Evolutionary conservation across 2,113 vertebrate genomes (phyloP), one percentile per base, ranked within the genome.

Genomic region (Myiopsitta monachus): DNA sequence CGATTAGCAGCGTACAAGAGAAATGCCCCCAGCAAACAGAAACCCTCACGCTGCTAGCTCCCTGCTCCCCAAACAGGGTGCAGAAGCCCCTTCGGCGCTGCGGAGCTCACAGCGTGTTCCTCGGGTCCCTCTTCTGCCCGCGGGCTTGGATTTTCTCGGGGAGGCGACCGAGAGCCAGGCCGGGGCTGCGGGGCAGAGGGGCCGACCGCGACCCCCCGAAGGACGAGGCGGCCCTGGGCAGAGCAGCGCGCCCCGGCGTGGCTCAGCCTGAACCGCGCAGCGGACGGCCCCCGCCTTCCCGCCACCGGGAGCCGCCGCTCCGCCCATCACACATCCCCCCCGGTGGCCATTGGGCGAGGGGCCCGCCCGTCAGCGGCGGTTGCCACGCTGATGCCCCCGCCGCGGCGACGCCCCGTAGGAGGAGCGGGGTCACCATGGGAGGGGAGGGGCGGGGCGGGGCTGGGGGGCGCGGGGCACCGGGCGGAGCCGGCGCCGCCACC

Each of bases 211-310:
- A 21, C 38, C 4, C n/a, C 11, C 23, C 2, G 11, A 36, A 13
- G 3, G 13, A 0, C 1, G 7, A 36, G 11, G 5, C 17, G 5
- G 2, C 33, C 5, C 77, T 3, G 11, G 4, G 21, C 8, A 41
- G 6, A 41, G 4, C 2, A 2, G 17, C 9, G 8, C 6, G 5
- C 4, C 5, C 8, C 26, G 6, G 5, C 0, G 8, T 3, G 13
- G 3, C 1, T 2, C 36, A 12, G 2, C 24, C 4, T 1, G 3
- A 22, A 18, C 1, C 22, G 69, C 26, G 16, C 14, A 15, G 0
- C 1, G 0, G 4, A 14, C 6, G 2, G 1, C 6, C 2, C 31
- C 3, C 3, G 0, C 5, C 69, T 36, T 1, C 46, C 30, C 1
- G 10, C 2, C 23, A 0, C 11, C n/a, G 1, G 14, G 5, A 8